phyloP scores from a whole-genome alignment of 2,797 vertebrate genomes.

The Leuciscus waleckii region DNA sequence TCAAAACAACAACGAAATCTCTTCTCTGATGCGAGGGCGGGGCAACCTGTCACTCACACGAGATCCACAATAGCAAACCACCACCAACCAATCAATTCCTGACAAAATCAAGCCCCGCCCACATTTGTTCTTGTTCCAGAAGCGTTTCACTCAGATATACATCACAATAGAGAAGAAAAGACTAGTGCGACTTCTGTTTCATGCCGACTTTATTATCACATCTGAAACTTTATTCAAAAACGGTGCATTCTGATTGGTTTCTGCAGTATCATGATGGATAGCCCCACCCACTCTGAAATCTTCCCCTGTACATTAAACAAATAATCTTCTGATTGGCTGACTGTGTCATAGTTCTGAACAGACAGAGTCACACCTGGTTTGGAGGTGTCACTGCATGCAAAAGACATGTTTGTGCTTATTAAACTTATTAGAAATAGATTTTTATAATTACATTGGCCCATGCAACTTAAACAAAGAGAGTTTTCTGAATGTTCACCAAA shows the following conservation, averaged over 20 bases:
- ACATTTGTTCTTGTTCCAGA: not conserved
- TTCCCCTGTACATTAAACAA: not conserved
- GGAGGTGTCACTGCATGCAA: not conserved
- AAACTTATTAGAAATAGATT: not conserved
- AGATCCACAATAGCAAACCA: not conserved
- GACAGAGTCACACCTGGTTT: not conserved
- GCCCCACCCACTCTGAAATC: not conserved
- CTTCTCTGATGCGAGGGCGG: not conserved
- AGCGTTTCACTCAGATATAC: not conserved
- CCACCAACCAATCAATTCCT: not conserved
- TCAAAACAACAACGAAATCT: too few species aligned
- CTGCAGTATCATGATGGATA: not conserved
- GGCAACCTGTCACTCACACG: not conserved
- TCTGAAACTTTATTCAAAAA: not conserved
- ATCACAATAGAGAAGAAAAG: not conserved
- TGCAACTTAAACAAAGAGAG: not conserved
- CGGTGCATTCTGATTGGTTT: not conserved
- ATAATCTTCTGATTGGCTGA: not conserved
- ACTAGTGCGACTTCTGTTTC: not conserved
- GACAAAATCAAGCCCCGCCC: not conserved
- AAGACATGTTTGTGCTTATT: not conserved
- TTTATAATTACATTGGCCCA: not conserved
- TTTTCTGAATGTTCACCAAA: not conserved
- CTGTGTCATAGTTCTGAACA: too few species aligned
- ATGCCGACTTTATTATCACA: not conserved